Conservation (phyloP, 2,888 invertebrate species). For the Diarsia dahlii region DNA sequence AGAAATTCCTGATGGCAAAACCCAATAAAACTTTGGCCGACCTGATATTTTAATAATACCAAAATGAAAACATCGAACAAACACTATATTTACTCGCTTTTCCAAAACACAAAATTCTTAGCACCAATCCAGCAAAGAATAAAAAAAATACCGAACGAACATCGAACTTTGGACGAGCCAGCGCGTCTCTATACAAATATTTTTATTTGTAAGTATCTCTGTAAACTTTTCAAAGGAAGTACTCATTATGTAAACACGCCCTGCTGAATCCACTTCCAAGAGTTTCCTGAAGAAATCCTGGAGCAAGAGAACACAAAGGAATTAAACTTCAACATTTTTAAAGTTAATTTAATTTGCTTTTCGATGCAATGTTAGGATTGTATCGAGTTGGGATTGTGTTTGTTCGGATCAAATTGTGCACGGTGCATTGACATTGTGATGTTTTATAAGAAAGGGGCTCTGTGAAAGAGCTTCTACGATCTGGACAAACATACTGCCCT, state of each 20-base stretch:
- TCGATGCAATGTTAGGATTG: conserved; percentile 12
- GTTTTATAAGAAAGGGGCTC: background rate
- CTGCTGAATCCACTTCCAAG: conserved; percentile 47
- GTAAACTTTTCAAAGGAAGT: conserved; percentile 54
- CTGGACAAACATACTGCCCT: background rate
- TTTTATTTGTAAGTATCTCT: conserved; percentile 59
- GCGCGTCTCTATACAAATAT: conserved; percentile 53
- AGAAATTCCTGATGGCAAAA: too few relatives aligned
- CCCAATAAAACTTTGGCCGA: too few relatives aligned
- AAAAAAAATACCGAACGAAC: conserved; percentile 1
- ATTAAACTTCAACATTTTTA: conserved; percentile 49
- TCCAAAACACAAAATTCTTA: background rate
- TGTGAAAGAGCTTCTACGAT: background rate
- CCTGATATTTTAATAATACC: too few relatives aligned
- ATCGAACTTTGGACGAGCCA: conserved; percentile 18
- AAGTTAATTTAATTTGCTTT: conserved; percentile 25
- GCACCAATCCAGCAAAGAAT: background rate
- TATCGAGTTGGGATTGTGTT: conserved; percentile 9
- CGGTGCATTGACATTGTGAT: background rate
- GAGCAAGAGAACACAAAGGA: conserved; percentile 39
- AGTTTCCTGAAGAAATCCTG: conserved; percentile 34
- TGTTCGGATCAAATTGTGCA: conserved; percentile 4
- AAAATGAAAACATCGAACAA: background rate
- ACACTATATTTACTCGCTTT: background rate
- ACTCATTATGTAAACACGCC: conserved; percentile 61